phyloP scores from a whole-genome alignment of 2,113 vertebrate genomes.

The Pungitius pungitius region DNA sequence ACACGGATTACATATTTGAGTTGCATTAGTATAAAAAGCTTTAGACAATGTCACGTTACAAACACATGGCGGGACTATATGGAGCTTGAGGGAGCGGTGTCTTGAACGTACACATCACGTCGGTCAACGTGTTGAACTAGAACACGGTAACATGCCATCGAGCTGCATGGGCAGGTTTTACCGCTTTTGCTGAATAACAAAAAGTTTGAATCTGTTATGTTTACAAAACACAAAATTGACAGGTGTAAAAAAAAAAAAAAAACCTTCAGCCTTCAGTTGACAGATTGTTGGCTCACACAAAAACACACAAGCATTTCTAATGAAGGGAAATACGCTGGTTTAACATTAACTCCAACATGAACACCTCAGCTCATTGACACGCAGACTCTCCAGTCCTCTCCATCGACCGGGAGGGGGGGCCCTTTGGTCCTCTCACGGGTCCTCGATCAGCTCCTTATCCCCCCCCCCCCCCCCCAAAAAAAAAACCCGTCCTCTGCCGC shows the following conservation, averaged over 20 bases:
- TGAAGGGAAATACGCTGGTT: background rate
- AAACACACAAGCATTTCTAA: background rate
- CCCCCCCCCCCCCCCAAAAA: background rate
- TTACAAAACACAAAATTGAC: too few species aligned
- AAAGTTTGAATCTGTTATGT: too few species aligned
- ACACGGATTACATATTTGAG: constrained; percentile 1
- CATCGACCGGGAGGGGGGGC: too few species aligned
- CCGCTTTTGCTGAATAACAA: too few species aligned
- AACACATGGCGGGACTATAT: too few species aligned
- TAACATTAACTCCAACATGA: constrained; percentile 24
- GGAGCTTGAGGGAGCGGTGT: background rate
- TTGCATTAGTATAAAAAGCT: background rate
- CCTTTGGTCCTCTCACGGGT: background rate
- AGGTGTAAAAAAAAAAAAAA: too few species aligned
- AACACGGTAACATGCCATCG: too few species aligned
- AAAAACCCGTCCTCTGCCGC: constrained; percentile 17
- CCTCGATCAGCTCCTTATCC: constrained; percentile 31
- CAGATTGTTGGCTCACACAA: background rate
- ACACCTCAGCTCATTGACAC: constrained; percentile 8
- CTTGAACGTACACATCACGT: too few species aligned
- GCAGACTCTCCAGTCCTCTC: constrained; percentile 9
- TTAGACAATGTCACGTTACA: background rate
- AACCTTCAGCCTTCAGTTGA: too few species aligned
- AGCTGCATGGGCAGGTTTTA: too few species aligned
- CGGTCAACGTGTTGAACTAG: too few species aligned